These are phyloP conservation scores for Anoplophora glabripennis DNA, from an alignment of 1,140 invertebrate genomes.

Conservation along the genomic window DNA sequence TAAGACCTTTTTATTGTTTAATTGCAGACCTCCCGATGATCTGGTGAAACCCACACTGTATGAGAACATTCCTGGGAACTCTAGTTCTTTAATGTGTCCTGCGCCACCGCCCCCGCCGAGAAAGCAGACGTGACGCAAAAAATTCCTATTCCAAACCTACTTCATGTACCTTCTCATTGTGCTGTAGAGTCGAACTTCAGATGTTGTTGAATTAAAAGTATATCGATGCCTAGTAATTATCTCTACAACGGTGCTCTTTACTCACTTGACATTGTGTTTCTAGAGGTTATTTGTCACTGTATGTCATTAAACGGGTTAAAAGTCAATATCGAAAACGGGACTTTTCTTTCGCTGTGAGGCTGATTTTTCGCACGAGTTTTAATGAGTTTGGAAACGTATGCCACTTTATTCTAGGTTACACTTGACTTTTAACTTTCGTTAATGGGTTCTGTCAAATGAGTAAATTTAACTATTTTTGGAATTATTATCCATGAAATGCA, in stretches of 20 bases:
- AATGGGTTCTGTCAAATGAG: too few relatives aligned
- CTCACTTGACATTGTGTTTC: background rate
- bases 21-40: conserved; percentile 46
- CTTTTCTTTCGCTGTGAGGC: too few relatives aligned
- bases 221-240: conserved; percentile 5
- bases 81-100: conserved; percentile 25
- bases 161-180: conserved; percentile 37
- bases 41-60: conserved; percentile 45
- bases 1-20: background rate
- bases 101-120: conserved; percentile 36
- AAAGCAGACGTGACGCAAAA: conserved; percentile 35
- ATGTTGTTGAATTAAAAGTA: background rate
- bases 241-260: background rate
- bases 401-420: too few relatives aligned
- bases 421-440: too few relatives aligned
- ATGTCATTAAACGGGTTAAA: background rate
- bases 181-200: conserved; percentile 9
- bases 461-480: too few relatives aligned
- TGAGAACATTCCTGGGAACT: conserved; percentile 45
- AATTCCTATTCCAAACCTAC: conserved; percentile 28
- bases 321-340: background rate
- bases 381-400: too few relatives aligned
- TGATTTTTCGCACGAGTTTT: too few relatives aligned
- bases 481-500: too few relatives aligned
- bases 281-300: background rate